Evolutionary conservation across 2,113 vertebrate species (phyloP), one percentile per base, ranked within the genome.

Genomic region (Hirundichthys speculiger): DNA sequence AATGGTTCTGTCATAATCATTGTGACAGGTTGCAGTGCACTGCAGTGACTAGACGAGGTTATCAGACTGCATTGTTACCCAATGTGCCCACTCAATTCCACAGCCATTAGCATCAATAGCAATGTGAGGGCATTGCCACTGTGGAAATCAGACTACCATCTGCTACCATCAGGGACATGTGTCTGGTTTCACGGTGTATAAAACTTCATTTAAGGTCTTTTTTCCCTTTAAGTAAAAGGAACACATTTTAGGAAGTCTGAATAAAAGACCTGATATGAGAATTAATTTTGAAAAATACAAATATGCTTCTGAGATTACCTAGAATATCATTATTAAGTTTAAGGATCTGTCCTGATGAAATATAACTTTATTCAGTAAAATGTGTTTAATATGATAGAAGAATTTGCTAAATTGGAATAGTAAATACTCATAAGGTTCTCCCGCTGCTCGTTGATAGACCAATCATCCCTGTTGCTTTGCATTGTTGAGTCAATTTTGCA

Each of bases 1-100:
- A 50, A 77, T 82, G 75, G 67, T 84, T 85, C 78, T 64, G 79
- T 90, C 84, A 82, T 89, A 87, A 90, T 90, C 86, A 89, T 89
- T 84, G 82, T 82, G 87, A 86, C 87, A 86, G 75, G 82, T 69
- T 67, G 69, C 63, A 61, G 72, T 85, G 61, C 86, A 77, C 72
- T 3, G 13, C 68, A 41, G 61, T 85, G 90, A 89, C 89, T 87
- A 83, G 84, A 87, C 84, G 83, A 73, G 77, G 81, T 76, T 82
- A 77, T 81, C 67, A 79, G 75, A 71, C 79, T 69, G 52, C 51
- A 61, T 57, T 66, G 65, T 63, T 51, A 81, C 81, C 85, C 88
- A 77, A 48, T 22, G 69, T 86, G 84, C 84, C 83, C 65, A 60
- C 72, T 82, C 88, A 85, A 90, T 89, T 88, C 82, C 77, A 82